Percentiles rank a stretch among this genome's conserved stretches.
Conservation (phyloP, 2,113 vertebrate genomes). For the Pardalotus punctatus region DNA sequence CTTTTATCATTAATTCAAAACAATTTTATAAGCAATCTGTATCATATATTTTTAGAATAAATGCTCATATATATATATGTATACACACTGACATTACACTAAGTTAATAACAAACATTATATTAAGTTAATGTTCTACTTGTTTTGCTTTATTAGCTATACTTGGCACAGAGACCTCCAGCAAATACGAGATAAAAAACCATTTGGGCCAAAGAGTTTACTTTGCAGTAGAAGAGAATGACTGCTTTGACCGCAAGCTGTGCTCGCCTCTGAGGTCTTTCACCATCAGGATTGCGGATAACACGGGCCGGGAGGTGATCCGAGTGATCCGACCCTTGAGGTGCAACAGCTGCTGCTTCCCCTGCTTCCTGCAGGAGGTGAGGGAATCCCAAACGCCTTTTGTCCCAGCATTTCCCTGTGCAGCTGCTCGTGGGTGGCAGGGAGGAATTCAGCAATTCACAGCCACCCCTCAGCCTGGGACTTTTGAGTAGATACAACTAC, state of each 20-base stretch:
- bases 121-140: not conserved
- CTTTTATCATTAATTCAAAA: not conserved
- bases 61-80: not conserved
- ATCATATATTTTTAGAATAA: not conserved
- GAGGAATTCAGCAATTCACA: not conserved
- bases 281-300: conserved; percentile 87
- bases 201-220: conserved; percentile 90
- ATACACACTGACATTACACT: not conserved
- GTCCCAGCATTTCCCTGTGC: fast-evolving
- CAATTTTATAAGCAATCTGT: not conserved
- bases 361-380: conserved; percentile 94
- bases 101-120: not conserved
- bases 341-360: conserved; percentile 94
- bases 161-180: conserved; percentile 93
- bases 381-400: not conserved
- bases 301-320: conserved; percentile 86
- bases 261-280: conserved; percentile 88
- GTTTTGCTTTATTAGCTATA: conserved; percentile 77
- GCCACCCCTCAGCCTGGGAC: not conserved
- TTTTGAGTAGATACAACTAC: not conserved
- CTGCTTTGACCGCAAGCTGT: conserved; percentile 89
- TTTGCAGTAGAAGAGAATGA: conserved; percentile 93
- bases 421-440: not conserved
- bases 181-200: conserved; percentile 93
- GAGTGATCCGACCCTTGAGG: conserved; percentile 84